phyloP scores from a whole-genome alignment of 1,140 invertebrate species.

The Pogonognathellus flavescens region DNA sequence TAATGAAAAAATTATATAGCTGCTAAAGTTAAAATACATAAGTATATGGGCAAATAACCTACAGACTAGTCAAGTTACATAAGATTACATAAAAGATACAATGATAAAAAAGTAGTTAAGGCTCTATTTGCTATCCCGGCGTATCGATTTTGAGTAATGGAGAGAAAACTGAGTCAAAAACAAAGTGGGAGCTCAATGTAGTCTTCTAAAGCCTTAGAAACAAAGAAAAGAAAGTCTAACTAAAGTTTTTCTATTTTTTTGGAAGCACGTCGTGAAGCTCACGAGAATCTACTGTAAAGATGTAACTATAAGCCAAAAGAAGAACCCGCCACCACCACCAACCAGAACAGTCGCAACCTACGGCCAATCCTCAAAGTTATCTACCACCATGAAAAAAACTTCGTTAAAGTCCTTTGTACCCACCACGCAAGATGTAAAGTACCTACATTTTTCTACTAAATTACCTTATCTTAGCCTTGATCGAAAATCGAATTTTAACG shows the following conservation, averaged over 20 bases:
- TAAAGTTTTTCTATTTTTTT: constrained; percentile 42
- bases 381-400: no score
- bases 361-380: no score
- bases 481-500: no score
- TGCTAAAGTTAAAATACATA: no score
- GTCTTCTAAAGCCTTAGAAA: constrained; percentile 30
- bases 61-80: no score
- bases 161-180: constrained; percentile 29
- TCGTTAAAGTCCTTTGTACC: no score
- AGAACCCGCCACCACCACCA: constrained; percentile 6
- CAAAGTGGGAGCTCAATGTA: constrained; percentile 9
- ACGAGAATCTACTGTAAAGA: constrained; percentile 16
- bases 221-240: constrained; percentile 39
- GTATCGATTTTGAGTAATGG: constrained; percentile 48
- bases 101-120: constrained; percentile 37
- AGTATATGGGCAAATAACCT: no score
- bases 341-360: neutral
- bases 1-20: no score
- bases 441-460: no score
- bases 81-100: neutral
- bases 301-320: neutral
- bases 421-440: no score
- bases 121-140: constrained; percentile 44
- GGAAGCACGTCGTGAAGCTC: neutral
- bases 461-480: no score